phyloP scores from a whole-genome alignment of 2,888 invertebrate species.

The Drosophila koepferae region DNA sequence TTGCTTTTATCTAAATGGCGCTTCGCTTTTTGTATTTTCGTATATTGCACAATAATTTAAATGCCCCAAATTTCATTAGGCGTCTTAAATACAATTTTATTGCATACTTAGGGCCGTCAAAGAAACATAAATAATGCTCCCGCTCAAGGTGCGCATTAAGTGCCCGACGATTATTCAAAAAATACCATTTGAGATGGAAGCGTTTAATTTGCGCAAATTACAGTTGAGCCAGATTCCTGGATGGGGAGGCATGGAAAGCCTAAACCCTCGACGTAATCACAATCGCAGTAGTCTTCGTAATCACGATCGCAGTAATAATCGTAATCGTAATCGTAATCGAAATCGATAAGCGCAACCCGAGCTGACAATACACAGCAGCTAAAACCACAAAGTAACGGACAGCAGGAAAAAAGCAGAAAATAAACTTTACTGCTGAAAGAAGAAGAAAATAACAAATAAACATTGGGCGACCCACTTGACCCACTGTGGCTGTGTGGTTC shows the following conservation, averaged over 20 bases:
- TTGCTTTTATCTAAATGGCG: constrained; percentile 54
- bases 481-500: constrained; percentile 50
- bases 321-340: constrained; percentile 28
- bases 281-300: constrained; percentile 40
- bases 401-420: constrained; percentile 11
- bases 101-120: constrained; percentile 59
- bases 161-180: constrained; percentile 61
- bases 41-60: constrained; percentile 65
- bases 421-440: constrained; percentile 16
- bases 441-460: constrained; percentile 45
- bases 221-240: constrained; percentile 15
- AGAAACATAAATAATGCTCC: constrained; percentile 35
- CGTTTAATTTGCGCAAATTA: constrained; percentile 60
- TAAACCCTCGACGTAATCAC: constrained; percentile 11
- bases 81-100: constrained; percentile 65
- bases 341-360: constrained; percentile 31
- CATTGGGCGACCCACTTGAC: constrained; percentile 63
- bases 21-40: constrained; percentile 40
- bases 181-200: constrained; percentile 27
- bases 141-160: constrained; percentile 25
- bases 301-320: constrained; percentile 22
- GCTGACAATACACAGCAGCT: constrained; percentile 8
- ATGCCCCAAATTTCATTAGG: constrained; percentile 63
- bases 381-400: constrained; percentile 14
- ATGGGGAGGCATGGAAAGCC: background rate